Evolutionary conservation across 2,888 invertebrate species (phyloP), one percentile per base, ranked within the genome.

Genomic region (Colletes collaris): DNA sequence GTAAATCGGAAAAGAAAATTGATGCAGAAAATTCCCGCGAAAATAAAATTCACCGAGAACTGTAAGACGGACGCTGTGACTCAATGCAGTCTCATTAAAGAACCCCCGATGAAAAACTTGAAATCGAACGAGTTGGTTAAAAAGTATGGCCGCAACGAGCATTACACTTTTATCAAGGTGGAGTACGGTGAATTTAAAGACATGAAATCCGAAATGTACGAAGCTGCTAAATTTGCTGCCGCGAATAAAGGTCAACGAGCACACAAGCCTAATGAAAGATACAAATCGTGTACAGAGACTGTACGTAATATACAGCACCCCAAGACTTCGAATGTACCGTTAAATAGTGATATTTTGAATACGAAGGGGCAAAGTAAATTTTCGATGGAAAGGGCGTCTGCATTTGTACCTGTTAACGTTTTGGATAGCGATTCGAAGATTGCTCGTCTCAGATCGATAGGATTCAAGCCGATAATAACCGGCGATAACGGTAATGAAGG

Each of bases 401-500:
- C 92, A 4, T 92, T 93, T 67, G 92, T 89, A 5, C 90, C 92
- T 49, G 92, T 93, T n/a, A 88, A 90, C 63, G 79, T 87, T n/a
- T 78, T 87, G 2, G 88, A 91, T 40, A 89, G 84, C 44, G 89
- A 88, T 59, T 50, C 88, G 11, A 85, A 90, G 69, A 89, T 92
- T 55, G 89, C 90, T 5, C 86, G 89, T n/a, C 79, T 93, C 5
- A 84, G 92, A 53, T 90, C 92, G 0, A 92, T 93, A 63, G 92
- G 92, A 7, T 93, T 92, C 59, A 89, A 88, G 58, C 92, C 93
- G 5, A 93, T 93, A 67, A 92, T 92, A 65, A 81, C 85, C 44
- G 72, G 67, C 11, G n/a, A 55, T 46, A 37, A 64, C 40, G 46
- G 6, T 6, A 55, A 60, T 0, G 73, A 75, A 0, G 46, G 69